phyloP scores from a whole-genome alignment of 2,797 vertebrate genomes.

The Trematomus bernacchii region DNA sequence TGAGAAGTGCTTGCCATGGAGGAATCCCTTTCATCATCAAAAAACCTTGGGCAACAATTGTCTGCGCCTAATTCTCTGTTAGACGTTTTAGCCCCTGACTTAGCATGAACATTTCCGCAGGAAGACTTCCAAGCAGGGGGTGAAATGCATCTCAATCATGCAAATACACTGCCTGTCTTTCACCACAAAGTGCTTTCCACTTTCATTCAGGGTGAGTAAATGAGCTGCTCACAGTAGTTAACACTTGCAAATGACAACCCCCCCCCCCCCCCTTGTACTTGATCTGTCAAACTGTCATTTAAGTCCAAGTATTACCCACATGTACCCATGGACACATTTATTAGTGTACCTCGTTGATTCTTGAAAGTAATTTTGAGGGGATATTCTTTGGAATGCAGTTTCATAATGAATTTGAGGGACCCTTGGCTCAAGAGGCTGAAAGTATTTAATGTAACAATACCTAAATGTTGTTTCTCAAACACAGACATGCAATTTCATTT shows the following conservation, averaged over 20 bases:
- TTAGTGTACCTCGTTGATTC: constrained; percentile 29
- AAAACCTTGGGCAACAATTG: constrained; percentile 56
- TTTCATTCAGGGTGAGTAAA: constrained; percentile 66
- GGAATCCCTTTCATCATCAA: constrained; percentile 74
- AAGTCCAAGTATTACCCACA: background rate
- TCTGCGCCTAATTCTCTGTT: constrained; percentile 58
- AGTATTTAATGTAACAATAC: constrained; percentile 39
- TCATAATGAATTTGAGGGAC: constrained; percentile 59
- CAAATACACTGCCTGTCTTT: constrained; percentile 65
- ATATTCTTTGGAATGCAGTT: constrained; percentile 66
- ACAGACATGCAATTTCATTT: background rate
- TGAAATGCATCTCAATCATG: constrained; percentile 65
- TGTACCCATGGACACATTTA: constrained; percentile 18
- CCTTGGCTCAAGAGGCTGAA: constrained; percentile 40
- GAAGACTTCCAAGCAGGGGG: constrained; percentile 43
- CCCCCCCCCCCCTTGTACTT: constrained; percentile 32
- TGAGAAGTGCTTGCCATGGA: constrained; percentile 60
- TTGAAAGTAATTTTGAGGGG: constrained; percentile 69
- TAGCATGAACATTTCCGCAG: constrained; percentile 68
- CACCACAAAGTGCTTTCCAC: constrained; percentile 47
- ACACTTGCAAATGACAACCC: constrained; percentile 64
- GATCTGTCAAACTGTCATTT: constrained; percentile 18
- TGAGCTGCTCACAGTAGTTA: constrained; percentile 63
- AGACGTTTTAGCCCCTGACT: constrained; percentile 59
- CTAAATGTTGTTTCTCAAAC: constrained; percentile 27